These are phyloP conservation scores for Craniophora ligustri DNA, from an alignment of 2,888 invertebrate genomes.

Conservation along the genomic window DNA sequence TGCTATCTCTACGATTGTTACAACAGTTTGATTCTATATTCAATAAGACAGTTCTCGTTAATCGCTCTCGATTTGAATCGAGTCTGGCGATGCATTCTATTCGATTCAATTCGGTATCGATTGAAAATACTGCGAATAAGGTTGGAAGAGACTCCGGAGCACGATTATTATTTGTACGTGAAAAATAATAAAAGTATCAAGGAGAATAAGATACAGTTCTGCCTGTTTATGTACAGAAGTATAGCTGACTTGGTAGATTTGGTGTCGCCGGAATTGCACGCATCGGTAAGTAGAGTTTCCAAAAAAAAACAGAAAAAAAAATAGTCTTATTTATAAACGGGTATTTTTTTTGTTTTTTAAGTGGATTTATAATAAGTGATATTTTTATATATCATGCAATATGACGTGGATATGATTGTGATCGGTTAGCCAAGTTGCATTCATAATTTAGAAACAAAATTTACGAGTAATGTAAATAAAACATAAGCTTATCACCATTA, in stretches of 20 bases:
- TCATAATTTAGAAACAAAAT: no score
- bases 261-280: conserved; percentile 73
- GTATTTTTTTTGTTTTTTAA: no score
- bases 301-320: no score
- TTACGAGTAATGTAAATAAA: no score
- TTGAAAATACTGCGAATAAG: conserved; percentile 70
- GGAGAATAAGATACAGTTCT: conserved; percentile 72
- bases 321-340: no score
- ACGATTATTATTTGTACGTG: conserved; percentile 72
- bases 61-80: conserved; percentile 76
- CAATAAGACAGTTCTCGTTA: conserved; percentile 67
- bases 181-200: conserved; percentile 70
- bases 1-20: conserved; percentile 65
- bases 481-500: no score
- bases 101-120: conserved; percentile 73
- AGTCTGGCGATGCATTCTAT: conserved; percentile 76
- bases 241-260: conserved; percentile 75
- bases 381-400: no score
- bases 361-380: no score
- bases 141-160: conserved; percentile 69
- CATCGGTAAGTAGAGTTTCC: conserved; percentile 77
- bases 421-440: no score
- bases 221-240: conserved; percentile 68
- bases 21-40: conserved; percentile 54
- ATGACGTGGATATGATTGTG: no score